Conservation (phyloP, 1,140 invertebrate species). For the Euwallacea fornicatus region DNA sequence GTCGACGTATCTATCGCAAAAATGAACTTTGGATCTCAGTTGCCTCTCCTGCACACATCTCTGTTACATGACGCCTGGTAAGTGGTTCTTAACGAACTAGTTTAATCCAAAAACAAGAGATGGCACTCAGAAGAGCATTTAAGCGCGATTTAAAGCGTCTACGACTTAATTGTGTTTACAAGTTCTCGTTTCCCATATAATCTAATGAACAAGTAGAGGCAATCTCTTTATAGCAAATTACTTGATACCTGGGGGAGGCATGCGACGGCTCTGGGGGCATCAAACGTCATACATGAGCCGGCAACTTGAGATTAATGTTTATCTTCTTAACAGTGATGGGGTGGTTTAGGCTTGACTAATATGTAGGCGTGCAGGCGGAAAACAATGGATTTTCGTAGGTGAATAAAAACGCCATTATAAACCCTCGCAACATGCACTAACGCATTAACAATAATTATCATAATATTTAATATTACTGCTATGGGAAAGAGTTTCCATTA, state of each 20-base stretch:
- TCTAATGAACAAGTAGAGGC: conserved; percentile 4
- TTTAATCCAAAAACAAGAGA: background rate
- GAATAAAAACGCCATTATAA: background rate
- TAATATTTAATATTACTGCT: too few species aligned
- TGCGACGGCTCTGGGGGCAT: background rate
- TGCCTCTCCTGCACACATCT: too few species aligned
- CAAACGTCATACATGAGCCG: background rate
- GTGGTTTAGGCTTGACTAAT: background rate
- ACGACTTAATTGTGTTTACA: conserved; percentile 9
- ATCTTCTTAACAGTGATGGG: background rate
- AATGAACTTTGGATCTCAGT: too few species aligned
- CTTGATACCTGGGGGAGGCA: conserved; percentile 9
- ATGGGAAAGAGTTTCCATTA: too few species aligned
- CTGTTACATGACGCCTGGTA: too few species aligned
- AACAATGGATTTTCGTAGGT: background rate
- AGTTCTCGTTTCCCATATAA: background rate
- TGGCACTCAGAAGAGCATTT: conserved; percentile 1
- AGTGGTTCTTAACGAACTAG: too few species aligned
- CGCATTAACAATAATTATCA: too few species aligned
- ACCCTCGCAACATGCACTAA: background rate
- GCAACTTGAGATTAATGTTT: conserved; percentile 2
- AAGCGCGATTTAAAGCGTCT: conserved; percentile 7
- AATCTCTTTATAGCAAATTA: conserved; percentile 12
- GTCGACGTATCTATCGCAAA: too few species aligned
- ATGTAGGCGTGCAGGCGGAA: background rate